Percentiles rank a stretch among this genome's conserved stretches.
phyloP scores from a whole-genome alignment of 2,797 vertebrate genomes.

The Graptemys geographica region DNA sequence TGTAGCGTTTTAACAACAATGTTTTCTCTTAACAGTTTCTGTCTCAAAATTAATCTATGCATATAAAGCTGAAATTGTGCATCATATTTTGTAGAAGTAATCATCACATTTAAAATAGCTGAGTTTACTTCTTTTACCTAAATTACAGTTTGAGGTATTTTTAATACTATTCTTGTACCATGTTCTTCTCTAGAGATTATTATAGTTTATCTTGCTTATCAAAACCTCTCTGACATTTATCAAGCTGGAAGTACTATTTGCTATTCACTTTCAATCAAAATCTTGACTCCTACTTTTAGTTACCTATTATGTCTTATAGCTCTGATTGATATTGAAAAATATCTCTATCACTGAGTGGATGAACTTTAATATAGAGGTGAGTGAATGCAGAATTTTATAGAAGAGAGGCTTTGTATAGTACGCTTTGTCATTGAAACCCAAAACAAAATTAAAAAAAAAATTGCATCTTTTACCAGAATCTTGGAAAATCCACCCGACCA shows the following conservation, averaged over 20 bases:
- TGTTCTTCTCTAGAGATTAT: conserved; percentile 65
- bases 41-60: background rate
- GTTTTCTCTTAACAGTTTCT: background rate
- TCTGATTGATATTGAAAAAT: conserved; percentile 54
- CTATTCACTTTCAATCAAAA: conserved; percentile 69
- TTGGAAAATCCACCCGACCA: conserved; percentile 35
- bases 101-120: conserved; percentile 42
- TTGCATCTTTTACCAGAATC: conserved; percentile 7
- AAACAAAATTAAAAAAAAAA: background rate
- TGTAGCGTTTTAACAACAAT: conserved; percentile 12
- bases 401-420: conserved; percentile 26
- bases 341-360: conserved; percentile 23
- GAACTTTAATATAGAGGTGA: conserved; percentile 32
- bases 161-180: background rate
- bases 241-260: conserved; percentile 73
- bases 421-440: background rate
- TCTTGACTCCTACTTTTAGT: conserved; percentile 47
- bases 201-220: conserved; percentile 70
- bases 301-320: conserved; percentile 46
- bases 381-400: background rate
- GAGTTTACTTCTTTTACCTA: conserved; percentile 29
- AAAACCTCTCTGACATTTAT: conserved; percentile 72
- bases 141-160: conserved; percentile 20
- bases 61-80: background rate
- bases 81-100: conserved; percentile 14